These are phyloP conservation scores for Poecilobothrus nobilitatus DNA, from an alignment of 2,888 invertebrate species.

Conservation along the genomic window DNA sequence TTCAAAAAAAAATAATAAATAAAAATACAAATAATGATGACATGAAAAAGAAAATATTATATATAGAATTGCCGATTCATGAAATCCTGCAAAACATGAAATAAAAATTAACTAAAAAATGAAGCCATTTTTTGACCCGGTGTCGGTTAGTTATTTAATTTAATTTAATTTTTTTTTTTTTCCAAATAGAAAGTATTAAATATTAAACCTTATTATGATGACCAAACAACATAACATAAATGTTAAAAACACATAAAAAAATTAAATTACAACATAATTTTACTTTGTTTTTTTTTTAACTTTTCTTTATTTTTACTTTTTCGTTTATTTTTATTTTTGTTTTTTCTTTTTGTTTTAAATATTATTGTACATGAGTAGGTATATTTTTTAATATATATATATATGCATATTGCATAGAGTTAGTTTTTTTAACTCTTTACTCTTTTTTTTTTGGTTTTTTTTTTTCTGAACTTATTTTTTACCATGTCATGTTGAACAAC, in stretches of 20 bases:
- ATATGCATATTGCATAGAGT: background rate
- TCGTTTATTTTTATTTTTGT: too few species aligned
- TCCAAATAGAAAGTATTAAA: background rate
- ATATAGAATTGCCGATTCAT: background rate
- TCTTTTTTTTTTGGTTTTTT: background rate
- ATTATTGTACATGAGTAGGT: background rate
- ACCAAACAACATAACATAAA: background rate
- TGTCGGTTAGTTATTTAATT: background rate
- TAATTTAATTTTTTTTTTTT: background rate
- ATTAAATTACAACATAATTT: background rate
- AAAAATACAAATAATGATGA: too few species aligned
- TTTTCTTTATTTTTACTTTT: background rate
- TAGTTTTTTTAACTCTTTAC: background rate
- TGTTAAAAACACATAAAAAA: background rate
- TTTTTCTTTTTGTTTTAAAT: too few species aligned
- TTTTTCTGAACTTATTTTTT: background rate
- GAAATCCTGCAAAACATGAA: constrained; percentile 1
- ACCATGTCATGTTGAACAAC: constrained; percentile 10
- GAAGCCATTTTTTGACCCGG: background rate
- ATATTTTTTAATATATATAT: background rate
- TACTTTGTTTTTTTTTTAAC: background rate
- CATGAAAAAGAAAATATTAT: background rate
- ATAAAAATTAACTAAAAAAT: background rate
- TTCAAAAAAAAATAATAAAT: too few species aligned
- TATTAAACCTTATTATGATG: background rate